Evolutionary conservation across 2,113 vertebrate genomes (phyloP).

Genomic region (Sprattus sprattus): DNA sequence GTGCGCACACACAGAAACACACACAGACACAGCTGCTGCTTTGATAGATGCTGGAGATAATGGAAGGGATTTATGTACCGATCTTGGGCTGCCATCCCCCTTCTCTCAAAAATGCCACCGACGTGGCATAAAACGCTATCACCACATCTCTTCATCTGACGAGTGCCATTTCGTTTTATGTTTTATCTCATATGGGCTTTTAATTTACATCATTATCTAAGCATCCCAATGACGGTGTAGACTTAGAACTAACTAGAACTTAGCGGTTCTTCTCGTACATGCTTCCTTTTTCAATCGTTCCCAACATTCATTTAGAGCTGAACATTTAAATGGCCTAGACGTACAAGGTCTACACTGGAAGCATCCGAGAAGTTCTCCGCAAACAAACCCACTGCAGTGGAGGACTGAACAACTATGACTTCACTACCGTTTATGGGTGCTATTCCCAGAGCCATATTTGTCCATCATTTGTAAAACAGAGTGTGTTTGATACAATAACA

Average conservation of each 20-base stretch:
- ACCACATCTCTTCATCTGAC: too few relatives aligned
- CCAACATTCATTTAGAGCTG: not conserved
- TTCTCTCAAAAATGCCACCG: not conserved
- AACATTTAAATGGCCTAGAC: not conserved
- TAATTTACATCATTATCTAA: not conserved
- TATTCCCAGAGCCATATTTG: not conserved
- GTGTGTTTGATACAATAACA: not conserved
- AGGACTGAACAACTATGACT: too few relatives aligned
- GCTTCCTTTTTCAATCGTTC: not conserved
- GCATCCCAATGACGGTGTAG: not conserved
- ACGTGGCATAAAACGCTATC: not conserved
- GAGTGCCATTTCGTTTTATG: too few relatives aligned
- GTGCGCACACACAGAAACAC: constrained; percentile 9
- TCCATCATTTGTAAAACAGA: not conserved
- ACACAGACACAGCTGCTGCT: not conserved
- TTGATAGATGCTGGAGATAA: not conserved
- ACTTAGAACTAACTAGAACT: not conserved
- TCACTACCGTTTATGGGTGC: not conserved
- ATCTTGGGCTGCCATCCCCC: not conserved
- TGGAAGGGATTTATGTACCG: not conserved
- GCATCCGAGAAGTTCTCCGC: too few relatives aligned
- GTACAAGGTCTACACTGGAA: not conserved
- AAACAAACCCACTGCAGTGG: too few relatives aligned
- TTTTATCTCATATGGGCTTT: not conserved
- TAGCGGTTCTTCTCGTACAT: not conserved